Evolutionary conservation across 2,888 invertebrate genomes (phyloP).

Genomic region (Nasonovia ribisnigri): DNA sequence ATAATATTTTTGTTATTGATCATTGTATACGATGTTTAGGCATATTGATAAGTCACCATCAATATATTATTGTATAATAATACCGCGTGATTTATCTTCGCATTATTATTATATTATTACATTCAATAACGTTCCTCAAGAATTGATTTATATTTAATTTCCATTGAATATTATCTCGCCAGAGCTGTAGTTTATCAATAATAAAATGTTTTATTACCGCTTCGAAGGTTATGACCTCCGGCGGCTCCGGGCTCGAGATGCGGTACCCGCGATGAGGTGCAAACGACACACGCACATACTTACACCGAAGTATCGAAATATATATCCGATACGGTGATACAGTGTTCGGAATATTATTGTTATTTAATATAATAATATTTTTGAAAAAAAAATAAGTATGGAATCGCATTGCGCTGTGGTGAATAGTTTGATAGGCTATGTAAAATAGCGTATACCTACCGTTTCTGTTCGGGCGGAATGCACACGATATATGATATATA

Average conservation of each 20-base stretch:
- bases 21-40: not conserved
- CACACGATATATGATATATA: not conserved
- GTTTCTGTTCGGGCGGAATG: not conserved
- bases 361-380: not conserved
- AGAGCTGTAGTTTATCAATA: not conserved
- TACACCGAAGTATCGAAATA: not conserved
- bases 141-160: constrained; percentile 1
- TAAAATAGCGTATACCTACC: not conserved
- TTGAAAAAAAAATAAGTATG: not conserved
- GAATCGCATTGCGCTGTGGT: not conserved
- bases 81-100: not conserved
- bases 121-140: not conserved
- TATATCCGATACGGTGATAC: not conserved
- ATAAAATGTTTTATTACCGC: not conserved
- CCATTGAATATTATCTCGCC: not conserved
- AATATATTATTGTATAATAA: not conserved
- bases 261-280: not conserved
- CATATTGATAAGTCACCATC: no score
- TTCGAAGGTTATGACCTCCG: constrained; percentile 20
- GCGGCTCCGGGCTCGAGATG: not conserved
- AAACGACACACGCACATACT: not conserved
- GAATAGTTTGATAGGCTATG: not conserved
- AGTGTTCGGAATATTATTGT: not conserved
- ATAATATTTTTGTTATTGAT: not conserved
- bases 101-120: not conserved